phyloP scores from a whole-genome alignment of 2,888 invertebrate genomes.

The Nephrotoma appendiculata region DNA sequence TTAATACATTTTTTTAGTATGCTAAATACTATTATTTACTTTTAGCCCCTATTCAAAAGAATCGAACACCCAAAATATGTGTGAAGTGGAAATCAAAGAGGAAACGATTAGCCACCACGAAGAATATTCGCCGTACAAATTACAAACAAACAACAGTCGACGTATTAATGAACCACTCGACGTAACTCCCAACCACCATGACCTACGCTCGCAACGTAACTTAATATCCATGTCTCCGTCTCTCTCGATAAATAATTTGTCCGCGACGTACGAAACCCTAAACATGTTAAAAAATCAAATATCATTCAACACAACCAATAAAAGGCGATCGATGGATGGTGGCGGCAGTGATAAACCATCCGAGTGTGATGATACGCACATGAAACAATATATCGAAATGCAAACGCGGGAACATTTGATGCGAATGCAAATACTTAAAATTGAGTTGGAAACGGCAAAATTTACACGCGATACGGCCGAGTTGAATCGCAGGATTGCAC shows the following conservation, averaged over 20 bases:
- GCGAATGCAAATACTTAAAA: slow-evolving; percentile 32
- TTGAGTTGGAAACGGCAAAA: slow-evolving; percentile 32
- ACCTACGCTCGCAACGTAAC: background rate
- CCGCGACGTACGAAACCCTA: slow-evolving; percentile 29
- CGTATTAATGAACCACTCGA: slow-evolving; percentile 6
- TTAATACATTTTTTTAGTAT: background rate
- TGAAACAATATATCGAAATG: slow-evolving; percentile 24
- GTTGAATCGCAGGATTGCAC: slow-evolving; percentile 44
- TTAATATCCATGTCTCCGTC: slow-evolving; percentile 10
- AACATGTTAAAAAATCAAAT: slow-evolving; percentile 24
- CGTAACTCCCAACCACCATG: background rate
- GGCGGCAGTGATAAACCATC: slow-evolving; percentile 21
- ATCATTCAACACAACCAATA: slow-evolving; percentile 18
- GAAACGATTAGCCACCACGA: slow-evolving; percentile 26
- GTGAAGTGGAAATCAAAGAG: slow-evolving; percentile 30
- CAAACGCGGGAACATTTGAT: slow-evolving; percentile 31
- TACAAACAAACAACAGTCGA: slow-evolving; percentile 15
- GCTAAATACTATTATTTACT: background rate
- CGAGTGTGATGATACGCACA: background rate
- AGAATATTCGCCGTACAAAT: slow-evolving; percentile 21
- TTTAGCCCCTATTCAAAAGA: slow-evolving; percentile 20
- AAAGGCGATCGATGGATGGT: slow-evolving; percentile 17
- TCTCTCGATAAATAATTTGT: slow-evolving; percentile 31
- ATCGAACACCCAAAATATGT: slow-evolving; percentile 13
- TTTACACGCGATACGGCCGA: slow-evolving; percentile 41